phyloP scores from a whole-genome alignment of 1,140 invertebrate genomes.

The Lasioglossum albipes region DNA sequence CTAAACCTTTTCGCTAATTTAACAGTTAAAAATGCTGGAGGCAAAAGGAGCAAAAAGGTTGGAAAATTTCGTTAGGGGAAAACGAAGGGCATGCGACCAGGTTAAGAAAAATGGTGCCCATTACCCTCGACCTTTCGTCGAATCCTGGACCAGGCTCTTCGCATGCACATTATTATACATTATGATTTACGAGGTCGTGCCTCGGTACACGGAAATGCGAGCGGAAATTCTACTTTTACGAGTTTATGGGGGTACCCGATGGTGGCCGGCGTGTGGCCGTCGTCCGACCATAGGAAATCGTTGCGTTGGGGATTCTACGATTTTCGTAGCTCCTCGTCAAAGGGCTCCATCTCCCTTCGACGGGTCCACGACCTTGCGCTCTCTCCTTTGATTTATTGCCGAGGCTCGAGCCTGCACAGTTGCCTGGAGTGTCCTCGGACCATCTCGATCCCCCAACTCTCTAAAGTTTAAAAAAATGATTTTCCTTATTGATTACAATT shows the following conservation, averaged over 20 bases:
- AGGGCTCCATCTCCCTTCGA: background rate
- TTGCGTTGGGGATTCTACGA: slow-evolving; percentile 41
- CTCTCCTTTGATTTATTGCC: slow-evolving; percentile 30
- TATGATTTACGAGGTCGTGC: slow-evolving; percentile 65
- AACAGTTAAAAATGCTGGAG: background rate
- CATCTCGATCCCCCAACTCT: background rate
- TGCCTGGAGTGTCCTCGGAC: too few relatives aligned
- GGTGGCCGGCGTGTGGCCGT: slow-evolving; percentile 71
- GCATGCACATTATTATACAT: slow-evolving; percentile 25
- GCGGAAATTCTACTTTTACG: slow-evolving; percentile 62
- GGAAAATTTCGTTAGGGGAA: slow-evolving; percentile 7
- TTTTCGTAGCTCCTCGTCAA: slow-evolving; percentile 15
- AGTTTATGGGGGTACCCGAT: slow-evolving; percentile 67
- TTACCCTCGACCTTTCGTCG: slow-evolving; percentile 49
- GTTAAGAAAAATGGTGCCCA: background rate
- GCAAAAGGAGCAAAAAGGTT: background rate
- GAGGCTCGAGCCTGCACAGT: background rate
- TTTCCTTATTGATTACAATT: too few relatives aligned
- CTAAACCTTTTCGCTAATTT: too few relatives aligned
- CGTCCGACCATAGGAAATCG: slow-evolving; percentile 68
- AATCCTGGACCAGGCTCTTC: slow-evolving; percentile 2
- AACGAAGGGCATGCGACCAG: background rate
- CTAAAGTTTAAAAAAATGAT: too few relatives aligned
- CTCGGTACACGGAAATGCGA: slow-evolving; percentile 37
- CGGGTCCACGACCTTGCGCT: slow-evolving; percentile 4